Evolutionary conservation across 2,113 vertebrate genomes (phyloP), one percentile per base, ranked within the genome.

Genomic region (Paratilapia polleni): DNA sequence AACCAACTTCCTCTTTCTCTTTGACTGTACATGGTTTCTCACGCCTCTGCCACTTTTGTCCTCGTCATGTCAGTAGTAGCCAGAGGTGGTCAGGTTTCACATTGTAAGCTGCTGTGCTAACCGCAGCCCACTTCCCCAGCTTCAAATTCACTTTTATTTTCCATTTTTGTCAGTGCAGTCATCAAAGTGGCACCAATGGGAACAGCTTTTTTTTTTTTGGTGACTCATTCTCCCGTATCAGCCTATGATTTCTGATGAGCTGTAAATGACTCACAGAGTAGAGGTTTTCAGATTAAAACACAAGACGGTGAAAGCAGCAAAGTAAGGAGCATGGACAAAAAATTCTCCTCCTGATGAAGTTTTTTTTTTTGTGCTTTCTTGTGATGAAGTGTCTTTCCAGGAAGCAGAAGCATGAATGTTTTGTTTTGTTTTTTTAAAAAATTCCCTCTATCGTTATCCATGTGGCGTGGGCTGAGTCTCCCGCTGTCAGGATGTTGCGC

Each of bases 211-310:
- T 52, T 28, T 80, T 43, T 41, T n/a, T n/a, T n/a, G n/a, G 19
- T 77, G 88, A 87, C 70, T 88, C 73, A 80, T 77, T 52, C 8
- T 61, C 4, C 10, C 11, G 60, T 59, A 70, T 70, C 36, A 13
- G 74, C 38, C 4, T 49, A 38, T 36, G 62, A 61, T 14, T 81
- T 62, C 10, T n/a, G 80, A 63, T 34, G 81, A 85, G 85, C 79
- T 54, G 63, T 49, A 31, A 4, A 4, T 86, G 83, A 90, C n/a
- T 89, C 87, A 80, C 34, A 59, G 38, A 24, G 31, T 43, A 13
- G 61, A 4, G 47, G 22, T 1, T 79, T 78, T 83, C 43, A 57
- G 58, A 1, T 52, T 22, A 0, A 52, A 66, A 63, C 47, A 11
- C 17, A 12, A 8, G 57, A 15, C 24, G 41, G 38, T 20, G 62